Base-by-base conservation (phyloP, 2,888 invertebrate species). In the Seladonia tumulorum region DNA sequence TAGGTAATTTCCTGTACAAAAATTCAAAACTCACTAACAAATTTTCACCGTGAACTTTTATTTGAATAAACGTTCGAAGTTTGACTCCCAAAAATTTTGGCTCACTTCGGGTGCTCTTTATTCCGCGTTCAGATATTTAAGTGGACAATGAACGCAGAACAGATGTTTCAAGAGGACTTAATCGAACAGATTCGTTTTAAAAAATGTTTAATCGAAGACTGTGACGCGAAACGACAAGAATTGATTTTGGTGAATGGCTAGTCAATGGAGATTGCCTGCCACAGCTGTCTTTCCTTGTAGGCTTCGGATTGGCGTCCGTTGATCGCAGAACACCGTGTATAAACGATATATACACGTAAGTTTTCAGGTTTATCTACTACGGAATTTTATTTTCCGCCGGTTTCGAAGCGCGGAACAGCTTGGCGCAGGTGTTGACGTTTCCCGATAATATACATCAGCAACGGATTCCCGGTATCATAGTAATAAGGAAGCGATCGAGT, bases 341-440 rank as follows among this genome's bases (percentile, higher is more conserved):
- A 68, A 39, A 25, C 73, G 82, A 22, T 22, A 35, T 39, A 29
- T 12, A n/a, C 25, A 25, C 18, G 70, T 45, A 57, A 25, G 57
- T 42, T 35, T 57, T 10, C 70, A 39, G 42, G 81, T 60, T 75
- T 82, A 75, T 81, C 82, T 57, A 8, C 22, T 29, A 60, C n/a
- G 22, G 22, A 39, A 66, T 47, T 83, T 66, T 83, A 76, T 76
- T 83, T 83, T 53, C 18, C 35, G 14, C 39, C 18, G 14, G 22
- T 49, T 53, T 53, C 63, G 45, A 66, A 71, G n/a, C 45, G 63
- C 68, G 82, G 70, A 29, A 68, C 45, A 53, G 57, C 72, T n/a
- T 63, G 18, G 81, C 29, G 47, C 81, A 80, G 42, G 77, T 70
- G 77, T 77, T 42, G 60, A 49, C 82, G 49, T 71, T 70, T 49